These are phyloP conservation scores for Zeus faber DNA, from an alignment of 2,113 vertebrate species.

Conservation along the genomic window DNA sequence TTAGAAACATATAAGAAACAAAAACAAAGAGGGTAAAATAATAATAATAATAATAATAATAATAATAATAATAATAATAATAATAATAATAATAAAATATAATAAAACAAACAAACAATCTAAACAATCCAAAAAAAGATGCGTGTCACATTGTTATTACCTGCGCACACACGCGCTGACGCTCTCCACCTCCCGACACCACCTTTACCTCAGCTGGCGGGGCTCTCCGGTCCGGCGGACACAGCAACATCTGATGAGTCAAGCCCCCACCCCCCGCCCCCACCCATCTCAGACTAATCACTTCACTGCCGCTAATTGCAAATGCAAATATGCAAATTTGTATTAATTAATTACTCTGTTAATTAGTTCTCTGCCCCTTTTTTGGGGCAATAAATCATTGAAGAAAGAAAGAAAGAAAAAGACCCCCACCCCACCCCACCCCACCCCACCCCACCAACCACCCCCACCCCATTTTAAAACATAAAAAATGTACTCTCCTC, in stretches of 20 bases:
- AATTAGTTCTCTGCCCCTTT: slow-evolving; percentile 94
- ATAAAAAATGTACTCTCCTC: slow-evolving; percentile 95
- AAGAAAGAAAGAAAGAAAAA: slow-evolving; percentile 81
- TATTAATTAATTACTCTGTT: slow-evolving; percentile 98
- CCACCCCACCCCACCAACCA: not conserved
- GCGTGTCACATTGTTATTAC: not conserved
- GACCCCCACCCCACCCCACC: slow-evolving; percentile 37
- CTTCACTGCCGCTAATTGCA: slow-evolving; percentile 96
- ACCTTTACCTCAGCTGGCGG: slow-evolving; percentile 88
- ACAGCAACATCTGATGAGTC: slow-evolving; percentile 95
- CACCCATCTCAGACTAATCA: slow-evolving; percentile 97
- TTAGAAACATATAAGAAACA: no score
- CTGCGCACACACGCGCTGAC: slow-evolving; percentile 24
- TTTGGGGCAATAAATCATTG: slow-evolving; percentile 88
- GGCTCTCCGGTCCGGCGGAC: slow-evolving; percentile 85
- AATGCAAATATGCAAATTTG: slow-evolving; percentile 98
- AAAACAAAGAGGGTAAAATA: no score
- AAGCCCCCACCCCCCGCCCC: no score
- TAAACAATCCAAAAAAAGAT: no score
- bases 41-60: no score
- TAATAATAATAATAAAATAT: no score
- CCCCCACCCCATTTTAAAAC: slow-evolving; percentile 82
- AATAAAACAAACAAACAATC: no score
- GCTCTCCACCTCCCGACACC: slow-evolving; percentile 51
- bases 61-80: no score